These are phyloP conservation scores for Dendrophyllia cribrosa DNA, from an alignment of 64 coral and sea anemone species.

Conservation along the genomic window DNA sequence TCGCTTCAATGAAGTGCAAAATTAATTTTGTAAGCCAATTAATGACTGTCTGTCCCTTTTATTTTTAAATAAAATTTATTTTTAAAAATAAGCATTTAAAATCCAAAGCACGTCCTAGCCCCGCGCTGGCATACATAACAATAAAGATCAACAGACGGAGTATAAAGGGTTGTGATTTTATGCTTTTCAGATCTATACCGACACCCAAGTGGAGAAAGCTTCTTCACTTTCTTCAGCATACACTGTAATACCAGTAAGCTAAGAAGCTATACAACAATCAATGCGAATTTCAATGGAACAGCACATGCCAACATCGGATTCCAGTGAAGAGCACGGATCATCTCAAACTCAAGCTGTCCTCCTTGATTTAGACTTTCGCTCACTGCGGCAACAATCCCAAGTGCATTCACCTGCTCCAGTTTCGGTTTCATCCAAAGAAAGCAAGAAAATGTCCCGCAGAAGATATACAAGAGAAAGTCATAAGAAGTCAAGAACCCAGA, in stretches of 20 bases:
- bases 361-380: too few relatives aligned
- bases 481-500: background rate
- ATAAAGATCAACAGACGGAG: too few relatives aligned
- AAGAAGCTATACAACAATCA: background rate
- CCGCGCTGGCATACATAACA: too few relatives aligned
- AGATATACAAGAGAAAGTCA: background rate
- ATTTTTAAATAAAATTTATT: too few relatives aligned
- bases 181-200: too few relatives aligned
- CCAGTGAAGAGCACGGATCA: background rate
- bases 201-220: too few relatives aligned
- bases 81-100: background rate
- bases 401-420: background rate
- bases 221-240: too few relatives aligned
- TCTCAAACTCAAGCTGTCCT: background rate
- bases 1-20: background rate
- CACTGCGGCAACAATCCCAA: too few relatives aligned
- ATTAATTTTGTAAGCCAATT: slow-evolving; percentile 19
- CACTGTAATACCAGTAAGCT: too few relatives aligned
- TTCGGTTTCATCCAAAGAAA: background rate
- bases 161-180: background rate
- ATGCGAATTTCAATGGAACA: slow-evolving; percentile 1
- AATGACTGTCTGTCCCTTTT: slow-evolving; percentile 4
- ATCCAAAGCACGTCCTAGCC: background rate
- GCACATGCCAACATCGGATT: background rate
- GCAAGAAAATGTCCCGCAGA: background rate